phyloP scores from a whole-genome alignment of 1,140 invertebrate genomes.

The Trichonephila clavipes region DNA sequence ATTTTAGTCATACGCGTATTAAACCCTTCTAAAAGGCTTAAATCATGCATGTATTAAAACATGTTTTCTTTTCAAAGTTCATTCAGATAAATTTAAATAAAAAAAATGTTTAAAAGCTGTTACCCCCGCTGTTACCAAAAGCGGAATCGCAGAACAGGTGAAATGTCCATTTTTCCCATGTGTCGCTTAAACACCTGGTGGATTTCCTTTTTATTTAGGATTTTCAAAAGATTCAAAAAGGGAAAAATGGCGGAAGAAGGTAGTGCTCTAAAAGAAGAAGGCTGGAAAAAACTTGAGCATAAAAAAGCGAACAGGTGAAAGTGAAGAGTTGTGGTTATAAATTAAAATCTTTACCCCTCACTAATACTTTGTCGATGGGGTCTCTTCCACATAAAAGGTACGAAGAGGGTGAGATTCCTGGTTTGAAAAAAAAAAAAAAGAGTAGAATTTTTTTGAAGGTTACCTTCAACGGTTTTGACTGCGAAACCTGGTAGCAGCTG shows the following conservation, averaged over 20 bases:
- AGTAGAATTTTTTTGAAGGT: neutral
- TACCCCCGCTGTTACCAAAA: neutral
- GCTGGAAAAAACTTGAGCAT: neutral
- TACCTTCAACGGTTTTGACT: slow-evolving; percentile 1
- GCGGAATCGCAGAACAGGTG: neutral
- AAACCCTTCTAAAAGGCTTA: too few relatives aligned
- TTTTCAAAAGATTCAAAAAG: neutral
- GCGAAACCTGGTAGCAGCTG: neutral
- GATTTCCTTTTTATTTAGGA: neutral
- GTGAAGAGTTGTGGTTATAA: slow-evolving; percentile 17
- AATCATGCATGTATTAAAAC: too few relatives aligned
- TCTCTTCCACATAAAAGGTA: neutral
- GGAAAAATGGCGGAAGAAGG: neutral
- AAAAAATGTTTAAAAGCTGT: too few relatives aligned
- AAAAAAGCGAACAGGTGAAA: neutral
- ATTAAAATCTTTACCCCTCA: neutral
- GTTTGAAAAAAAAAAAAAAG: neutral
- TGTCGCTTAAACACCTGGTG: slow-evolving; percentile 8
- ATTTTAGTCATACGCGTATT: too few relatives aligned
- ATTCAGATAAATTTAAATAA: too few relatives aligned
- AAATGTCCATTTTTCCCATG: neutral
- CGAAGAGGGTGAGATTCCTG: slow-evolving; percentile 1
- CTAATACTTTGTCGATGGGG: neutral
- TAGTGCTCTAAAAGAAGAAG: neutral
- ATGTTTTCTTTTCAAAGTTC: too few relatives aligned